Evolutionary conservation across 2,113 vertebrate species (phyloP).

Genomic region (Ageneiosus marmoratus): DNA sequence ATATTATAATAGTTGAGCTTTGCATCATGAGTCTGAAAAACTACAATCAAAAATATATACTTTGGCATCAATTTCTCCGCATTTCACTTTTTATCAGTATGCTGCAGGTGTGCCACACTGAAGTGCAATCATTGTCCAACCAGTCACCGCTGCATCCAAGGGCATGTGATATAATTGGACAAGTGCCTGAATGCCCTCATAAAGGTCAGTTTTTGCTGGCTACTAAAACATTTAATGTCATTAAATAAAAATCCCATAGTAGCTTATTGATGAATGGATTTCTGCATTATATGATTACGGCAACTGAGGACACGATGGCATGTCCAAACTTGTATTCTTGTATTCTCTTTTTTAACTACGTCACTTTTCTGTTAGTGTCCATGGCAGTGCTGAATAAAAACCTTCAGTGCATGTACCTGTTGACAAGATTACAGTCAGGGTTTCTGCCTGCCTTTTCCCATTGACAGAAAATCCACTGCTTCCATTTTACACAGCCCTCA

Average conservation of each 20-base stretch:
- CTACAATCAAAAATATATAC: neutral
- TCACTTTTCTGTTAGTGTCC: neutral
- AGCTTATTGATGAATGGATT: neutral
- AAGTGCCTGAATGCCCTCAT: neutral
- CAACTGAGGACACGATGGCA: neutral
- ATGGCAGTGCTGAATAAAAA: neutral
- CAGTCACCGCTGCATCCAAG: neutral
- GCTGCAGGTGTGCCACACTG: neutral
- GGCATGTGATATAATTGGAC: neutral
- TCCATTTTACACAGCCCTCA: neutral
- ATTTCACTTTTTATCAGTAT: neutral
- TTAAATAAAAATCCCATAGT: neutral
- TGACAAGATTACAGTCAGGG: conserved; percentile 12
- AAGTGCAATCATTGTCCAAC: neutral
- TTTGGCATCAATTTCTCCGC: neutral
- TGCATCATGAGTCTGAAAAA: neutral
- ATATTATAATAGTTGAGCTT: neutral
- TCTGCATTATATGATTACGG: neutral
- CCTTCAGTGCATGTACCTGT: neutral
- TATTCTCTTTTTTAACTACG: neutral
- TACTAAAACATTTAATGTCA: neutral
- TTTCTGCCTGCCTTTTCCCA: neutral
- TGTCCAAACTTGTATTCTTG: neutral
- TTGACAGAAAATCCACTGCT: conserved; percentile 17
- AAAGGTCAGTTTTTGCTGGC: neutral